Evolutionary conservation across 2,797 vertebrate genomes (phyloP).

Genomic region (Balearica regulorum): DNA sequence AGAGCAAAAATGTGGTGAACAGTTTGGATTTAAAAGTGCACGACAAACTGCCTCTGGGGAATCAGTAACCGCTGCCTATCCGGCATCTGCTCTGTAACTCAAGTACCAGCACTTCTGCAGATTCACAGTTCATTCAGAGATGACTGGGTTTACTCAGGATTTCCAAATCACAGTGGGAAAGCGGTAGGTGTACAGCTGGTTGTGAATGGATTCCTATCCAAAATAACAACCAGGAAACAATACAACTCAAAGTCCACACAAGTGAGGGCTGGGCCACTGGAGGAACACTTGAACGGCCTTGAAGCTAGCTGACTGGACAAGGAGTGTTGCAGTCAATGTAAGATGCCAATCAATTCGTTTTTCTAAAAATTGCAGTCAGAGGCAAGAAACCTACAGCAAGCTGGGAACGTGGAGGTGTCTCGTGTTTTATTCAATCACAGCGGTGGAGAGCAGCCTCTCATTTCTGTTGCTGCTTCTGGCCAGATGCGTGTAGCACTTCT

Average conservation of each 20-base stretch:
- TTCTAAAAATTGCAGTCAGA: background rate
- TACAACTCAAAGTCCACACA: background rate
- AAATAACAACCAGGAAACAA: background rate
- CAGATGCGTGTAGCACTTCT: background rate
- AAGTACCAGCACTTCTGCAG: too few relatives aligned
- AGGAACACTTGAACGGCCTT: background rate
- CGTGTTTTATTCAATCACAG: background rate
- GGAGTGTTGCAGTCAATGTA: background rate
- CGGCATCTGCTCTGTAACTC: background rate
- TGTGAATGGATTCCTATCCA: background rate
- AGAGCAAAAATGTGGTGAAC: background rate
- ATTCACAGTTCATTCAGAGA: background rate
- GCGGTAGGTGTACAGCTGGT: background rate
- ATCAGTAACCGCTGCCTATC: background rate
- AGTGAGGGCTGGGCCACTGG: background rate
- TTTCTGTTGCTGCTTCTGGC: background rate
- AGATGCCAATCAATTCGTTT: background rate
- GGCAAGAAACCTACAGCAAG: background rate
- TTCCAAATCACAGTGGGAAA: background rate
- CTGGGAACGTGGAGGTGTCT: background rate
- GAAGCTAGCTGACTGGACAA: background rate
- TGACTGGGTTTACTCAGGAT: background rate
- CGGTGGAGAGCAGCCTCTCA: background rate
- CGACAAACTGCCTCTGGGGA: accelerated
- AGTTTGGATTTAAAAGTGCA: background rate